Conservation (phyloP, 2,113 vertebrate species). For the Sigmodon hispidus region DNA sequence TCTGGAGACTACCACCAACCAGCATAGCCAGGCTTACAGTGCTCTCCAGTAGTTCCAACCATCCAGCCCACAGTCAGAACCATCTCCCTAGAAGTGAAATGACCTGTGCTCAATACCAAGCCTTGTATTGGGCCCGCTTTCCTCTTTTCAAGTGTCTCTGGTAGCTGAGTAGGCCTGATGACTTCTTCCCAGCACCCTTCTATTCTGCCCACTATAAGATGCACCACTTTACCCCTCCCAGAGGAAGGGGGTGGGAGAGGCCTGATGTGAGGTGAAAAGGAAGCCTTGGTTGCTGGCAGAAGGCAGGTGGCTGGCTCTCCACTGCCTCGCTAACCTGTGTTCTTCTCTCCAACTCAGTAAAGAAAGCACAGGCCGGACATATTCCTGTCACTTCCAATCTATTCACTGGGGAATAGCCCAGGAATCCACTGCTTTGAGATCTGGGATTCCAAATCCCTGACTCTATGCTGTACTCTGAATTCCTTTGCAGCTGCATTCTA, state of each 20-base stretch:
- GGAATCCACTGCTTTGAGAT: not conserved
- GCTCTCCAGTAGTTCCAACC: not conserved
- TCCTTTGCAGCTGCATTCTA: not conserved
- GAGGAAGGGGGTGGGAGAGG: not conserved
- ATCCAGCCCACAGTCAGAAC: not conserved
- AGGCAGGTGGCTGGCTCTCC: not conserved
- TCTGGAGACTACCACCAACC: not conserved
- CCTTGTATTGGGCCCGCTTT: not conserved
- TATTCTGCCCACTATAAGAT: not conserved
- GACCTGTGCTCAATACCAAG: not conserved
- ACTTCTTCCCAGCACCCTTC: not conserved
- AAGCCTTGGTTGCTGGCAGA: not conserved
- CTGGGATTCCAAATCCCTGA: not conserved
- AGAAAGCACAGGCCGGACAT: not conserved
- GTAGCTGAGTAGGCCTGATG: not conserved
- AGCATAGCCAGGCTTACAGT: not conserved
- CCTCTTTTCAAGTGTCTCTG: not conserved
- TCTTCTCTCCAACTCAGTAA: not conserved
- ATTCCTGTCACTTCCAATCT: slow-evolving; percentile 8
- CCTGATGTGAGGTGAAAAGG: not conserved
- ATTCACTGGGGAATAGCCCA: not conserved
- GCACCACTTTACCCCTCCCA: not conserved
- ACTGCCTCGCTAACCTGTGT: not conserved
- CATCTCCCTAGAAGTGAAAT: not conserved
- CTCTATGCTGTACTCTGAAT: not conserved